A percentile compares a stretch with the other conserved stretches of the same genome.
Evolutionary conservation across 2,888 invertebrate genomes (phyloP).

Genomic region (Fragum fragum): DNA sequence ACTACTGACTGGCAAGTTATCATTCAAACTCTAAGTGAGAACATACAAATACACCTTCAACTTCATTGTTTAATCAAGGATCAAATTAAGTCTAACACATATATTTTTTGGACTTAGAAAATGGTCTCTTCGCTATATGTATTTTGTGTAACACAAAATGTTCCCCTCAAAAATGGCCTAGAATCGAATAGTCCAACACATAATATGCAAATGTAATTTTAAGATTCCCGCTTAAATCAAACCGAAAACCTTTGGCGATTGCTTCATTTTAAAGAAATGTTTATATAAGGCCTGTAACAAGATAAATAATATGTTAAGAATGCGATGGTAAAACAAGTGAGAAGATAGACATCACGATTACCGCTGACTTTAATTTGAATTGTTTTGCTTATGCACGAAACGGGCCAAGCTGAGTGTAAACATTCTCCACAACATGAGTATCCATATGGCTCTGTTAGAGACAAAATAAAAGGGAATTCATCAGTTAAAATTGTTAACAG

Average conservation of each 20-base stretch:
- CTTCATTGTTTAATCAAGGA: too few species aligned
- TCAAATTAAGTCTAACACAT: too few species aligned
- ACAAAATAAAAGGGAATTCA: too few species aligned
- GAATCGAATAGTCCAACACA: conserved; percentile 7
- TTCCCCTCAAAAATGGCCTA: neutral
- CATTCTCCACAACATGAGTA: too few species aligned
- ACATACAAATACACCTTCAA: too few species aligned
- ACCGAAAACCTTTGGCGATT: neutral
- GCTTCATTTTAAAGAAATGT: neutral
- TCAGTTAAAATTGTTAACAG: too few species aligned
- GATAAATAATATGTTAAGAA: too few species aligned
- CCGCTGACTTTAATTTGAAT: neutral
- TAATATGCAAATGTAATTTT: conserved; percentile 19
- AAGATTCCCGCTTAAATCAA: conserved; percentile 24
- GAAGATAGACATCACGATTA: too few species aligned
- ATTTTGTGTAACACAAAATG: neutral
- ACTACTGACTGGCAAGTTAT: neutral
- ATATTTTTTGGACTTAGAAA: neutral
- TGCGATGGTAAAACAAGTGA: too few species aligned
- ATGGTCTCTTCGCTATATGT: neutral
- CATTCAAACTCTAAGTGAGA: too few species aligned
- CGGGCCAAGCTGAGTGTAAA: neutral
- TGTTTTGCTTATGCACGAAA: neutral
- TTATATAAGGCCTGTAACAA: too few species aligned
- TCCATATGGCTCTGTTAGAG: too few species aligned